Base-by-base conservation (phyloP, 1,140 invertebrate genomes). In the Drosophila bocki region DNA sequence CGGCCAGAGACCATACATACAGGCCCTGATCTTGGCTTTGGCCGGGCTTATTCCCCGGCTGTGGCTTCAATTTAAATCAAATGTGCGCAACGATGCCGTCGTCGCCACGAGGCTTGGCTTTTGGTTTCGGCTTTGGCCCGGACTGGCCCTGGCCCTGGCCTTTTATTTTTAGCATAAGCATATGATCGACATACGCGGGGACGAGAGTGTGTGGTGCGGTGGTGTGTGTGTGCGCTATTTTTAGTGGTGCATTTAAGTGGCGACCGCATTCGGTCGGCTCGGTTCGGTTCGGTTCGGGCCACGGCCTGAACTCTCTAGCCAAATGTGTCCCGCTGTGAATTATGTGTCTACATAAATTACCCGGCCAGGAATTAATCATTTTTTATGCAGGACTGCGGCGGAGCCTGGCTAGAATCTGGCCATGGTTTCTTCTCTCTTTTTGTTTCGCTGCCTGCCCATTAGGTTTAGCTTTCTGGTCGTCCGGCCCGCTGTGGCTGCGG, bases 321-420 rank as follows among this genome's bases (percentile, higher is more conserved):
- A 81, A 86, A 86, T 83, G 83, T 88, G 85, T 88, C 85, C 85
- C 86, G 85, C 85, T 88, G 85, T 88, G 85, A 88, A 88, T 88
- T 88, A 88, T 88, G 85, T 88, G 85, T 90, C 85, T 88, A 90
- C 85, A 88, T 88, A 88, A 88, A 90, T 88, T 88, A 88, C 87
- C 86, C 67, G 81, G 62, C 81, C 74, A 88, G 85, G 86, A 88
- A 88, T 88, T 88, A 88, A 88, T 88, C 85, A 88, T 88, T 90
- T 88, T 90, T 88, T 88, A 81, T 88, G 84, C 84, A 88, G 84
- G 84, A 84, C 80, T 75, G 69, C 67, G 48, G 33, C 67, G 41
- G 33, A 72, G 53, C 67, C 51, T 48, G 53, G 35, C 44, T 60
- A 51, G 68, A 74, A 48, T 37, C 62, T 60, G 68, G 54, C 70